Evolutionary conservation across 2,797 vertebrate genomes (phyloP).

Genomic region (Artibeus lituratus): DNA sequence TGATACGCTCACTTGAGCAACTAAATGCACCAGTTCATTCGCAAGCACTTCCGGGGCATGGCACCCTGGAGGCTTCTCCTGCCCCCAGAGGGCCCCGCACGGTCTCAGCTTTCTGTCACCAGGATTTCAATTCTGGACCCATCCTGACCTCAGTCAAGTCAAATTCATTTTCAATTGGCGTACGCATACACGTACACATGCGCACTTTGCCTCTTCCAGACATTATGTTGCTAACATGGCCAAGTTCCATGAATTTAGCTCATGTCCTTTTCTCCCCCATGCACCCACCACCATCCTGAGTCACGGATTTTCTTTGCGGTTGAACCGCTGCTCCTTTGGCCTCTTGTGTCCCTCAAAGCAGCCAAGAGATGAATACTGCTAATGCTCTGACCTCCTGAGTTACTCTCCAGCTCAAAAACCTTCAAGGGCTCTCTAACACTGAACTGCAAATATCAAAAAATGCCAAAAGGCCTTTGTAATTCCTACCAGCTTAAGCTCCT

Average conservation of each 20-base stretch:
- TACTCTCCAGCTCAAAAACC: background rate
- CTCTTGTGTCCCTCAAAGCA: background rate
- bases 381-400: background rate
- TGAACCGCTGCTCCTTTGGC: background rate
- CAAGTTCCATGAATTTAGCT: background rate
- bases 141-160: background rate
- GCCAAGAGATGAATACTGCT: background rate
- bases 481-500: background rate
- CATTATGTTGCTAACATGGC: background rate
- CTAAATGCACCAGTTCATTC: background rate
- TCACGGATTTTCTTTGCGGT: background rate
- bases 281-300: background rate
- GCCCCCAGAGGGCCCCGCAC: background rate
- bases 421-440: background rate
- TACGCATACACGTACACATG: no score
- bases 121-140: background rate
- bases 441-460: background rate
- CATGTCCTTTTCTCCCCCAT: background rate
- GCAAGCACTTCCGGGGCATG: background rate
- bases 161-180: background rate
- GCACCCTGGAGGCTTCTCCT: background rate
- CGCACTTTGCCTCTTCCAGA: background rate
- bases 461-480: background rate
- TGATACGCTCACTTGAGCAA: background rate
- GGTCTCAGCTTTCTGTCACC: background rate